Evolutionary conservation across 2,888 invertebrate species (phyloP), one percentile per base, ranked within the genome.

Genomic region (Orthonychiurus folsomi): DNA sequence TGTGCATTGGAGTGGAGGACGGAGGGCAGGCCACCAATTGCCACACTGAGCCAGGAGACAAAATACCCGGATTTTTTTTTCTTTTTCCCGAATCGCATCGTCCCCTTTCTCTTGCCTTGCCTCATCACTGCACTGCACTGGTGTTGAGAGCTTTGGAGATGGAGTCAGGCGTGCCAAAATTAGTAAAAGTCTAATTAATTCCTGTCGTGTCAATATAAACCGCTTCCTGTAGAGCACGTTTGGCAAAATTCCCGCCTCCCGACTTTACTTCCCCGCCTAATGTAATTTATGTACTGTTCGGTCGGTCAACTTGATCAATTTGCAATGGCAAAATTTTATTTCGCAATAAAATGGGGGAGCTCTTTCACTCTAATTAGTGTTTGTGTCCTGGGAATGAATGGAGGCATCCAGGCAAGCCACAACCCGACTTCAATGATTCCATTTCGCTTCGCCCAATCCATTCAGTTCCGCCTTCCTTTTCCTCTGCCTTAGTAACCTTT

Each of bases 1-100:
- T 61, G 63, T 59, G 55, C 63, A 63, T 48, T 65, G 61, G 63
- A 65, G 60, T 63, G 63, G 50, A 52, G 50, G 50, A 59, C 18
- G 27, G 54, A n/a, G n/a, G n/a, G n/a, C n/a, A n/a, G n/a, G n/a
- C n/a, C n/a, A n/a, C n/a, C n/a, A n/a, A n/a, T n/a, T n/a, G n/a
- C n/a, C n/a, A n/a, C n/a, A n/a, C n/a, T n/a, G n/a, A n/a, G n/a
- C n/a, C n/a, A n/a, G n/a, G n/a, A n/a, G n/a, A n/a, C n/a, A n/a
- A n/a, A n/a, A n/a, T n/a, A n/a, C n/a, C n/a, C n/a, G n/a, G n/a
- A n/a, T n/a, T n/a, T n/a, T n/a, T n/a, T n/a, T n/a, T n/a, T n/a
- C n/a, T n/a, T n/a, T n/a, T n/a, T n/a, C n/a, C n/a, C n/a, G n/a
- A n/a, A n/a, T n/a, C n/a, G n/a, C n/a, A n/a, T n/a, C n/a, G n/a